Percentiles rank a stretch among this genome's conserved stretches.
Conservation (phyloP, 2,113 vertebrate species). For the Ceyx melanurus region DNA sequence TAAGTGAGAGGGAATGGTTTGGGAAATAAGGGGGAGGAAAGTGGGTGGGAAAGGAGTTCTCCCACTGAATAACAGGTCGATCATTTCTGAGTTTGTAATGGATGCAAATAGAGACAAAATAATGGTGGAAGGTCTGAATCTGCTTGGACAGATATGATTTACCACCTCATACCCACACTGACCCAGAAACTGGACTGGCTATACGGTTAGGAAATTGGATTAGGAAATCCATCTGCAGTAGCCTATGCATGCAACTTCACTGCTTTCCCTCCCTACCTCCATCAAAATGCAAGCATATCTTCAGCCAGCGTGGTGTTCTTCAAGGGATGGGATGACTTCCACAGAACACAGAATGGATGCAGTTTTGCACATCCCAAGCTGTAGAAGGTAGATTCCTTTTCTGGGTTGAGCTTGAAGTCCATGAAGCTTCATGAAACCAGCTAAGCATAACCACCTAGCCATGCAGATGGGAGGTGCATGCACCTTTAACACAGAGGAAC, state of each 20-base stretch:
- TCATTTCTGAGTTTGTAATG: neutral
- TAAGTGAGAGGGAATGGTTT: constrained; percentile 24
- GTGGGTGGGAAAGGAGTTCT: neutral
- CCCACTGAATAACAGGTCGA: neutral
- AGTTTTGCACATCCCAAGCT: neutral
- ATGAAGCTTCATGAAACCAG: neutral
- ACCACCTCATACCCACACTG: neutral
- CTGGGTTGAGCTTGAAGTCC: neutral
- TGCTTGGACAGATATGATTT: neutral
- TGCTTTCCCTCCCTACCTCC: neutral
- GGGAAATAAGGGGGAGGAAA: constrained; percentile 41
- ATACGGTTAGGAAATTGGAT: neutral
- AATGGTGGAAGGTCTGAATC: neutral
- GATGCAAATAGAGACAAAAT: neutral
- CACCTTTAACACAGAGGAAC: neutral
- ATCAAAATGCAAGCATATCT: neutral
- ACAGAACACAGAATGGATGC: neutral
- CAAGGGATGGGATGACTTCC: neutral
- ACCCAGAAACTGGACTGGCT: neutral
- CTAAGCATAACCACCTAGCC: neutral
- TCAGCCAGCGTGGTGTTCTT: neutral
- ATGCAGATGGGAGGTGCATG: too few relatives aligned
- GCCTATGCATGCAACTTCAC: neutral
- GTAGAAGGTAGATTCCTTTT: neutral
- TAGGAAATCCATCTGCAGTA: neutral